These are phyloP conservation scores for Protonemura montana DNA, from an alignment of 2,888 invertebrate genomes.

Conservation along the genomic window DNA sequence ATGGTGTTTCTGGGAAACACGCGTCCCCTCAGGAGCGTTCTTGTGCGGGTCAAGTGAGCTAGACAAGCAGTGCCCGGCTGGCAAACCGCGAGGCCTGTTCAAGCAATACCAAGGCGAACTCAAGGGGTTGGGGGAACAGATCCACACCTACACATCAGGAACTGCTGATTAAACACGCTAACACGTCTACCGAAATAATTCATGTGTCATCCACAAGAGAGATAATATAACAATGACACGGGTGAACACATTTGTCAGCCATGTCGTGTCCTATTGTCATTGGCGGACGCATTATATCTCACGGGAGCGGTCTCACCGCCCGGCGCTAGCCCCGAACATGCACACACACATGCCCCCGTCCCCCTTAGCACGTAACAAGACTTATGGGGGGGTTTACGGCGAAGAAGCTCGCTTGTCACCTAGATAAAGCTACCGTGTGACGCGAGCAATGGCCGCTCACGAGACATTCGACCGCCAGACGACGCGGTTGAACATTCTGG, in stretches of 20 bases:
- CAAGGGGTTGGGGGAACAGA: not conserved
- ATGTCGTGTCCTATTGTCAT: conserved; percentile 36
- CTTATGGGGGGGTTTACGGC: conserved; percentile 33
- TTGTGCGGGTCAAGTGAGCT: not conserved
- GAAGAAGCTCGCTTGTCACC: conserved; percentile 32
- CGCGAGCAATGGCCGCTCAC: not conserved
- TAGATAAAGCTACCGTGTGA: conserved; percentile 23
- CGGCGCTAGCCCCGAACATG: not conserved
- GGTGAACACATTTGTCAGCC: conserved; percentile 35
- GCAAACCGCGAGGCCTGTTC: not conserved
- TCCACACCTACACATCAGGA: not conserved
- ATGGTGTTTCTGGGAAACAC: not conserved
- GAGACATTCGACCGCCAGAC: not conserved
- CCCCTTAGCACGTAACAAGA: not conserved
- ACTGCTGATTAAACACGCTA: not conserved
- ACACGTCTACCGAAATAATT: conserved; percentile 7
- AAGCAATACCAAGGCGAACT: not conserved
- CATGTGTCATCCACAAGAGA: conserved; percentile 16
- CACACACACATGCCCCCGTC: not conserved
- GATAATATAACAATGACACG: conserved; percentile 33
- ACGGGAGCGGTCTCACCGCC: not conserved
- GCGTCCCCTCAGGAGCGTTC: not conserved
- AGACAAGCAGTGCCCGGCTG: not conserved
- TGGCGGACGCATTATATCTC: conserved; percentile 33
- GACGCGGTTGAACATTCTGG: too few relatives aligned